These are phyloP conservation scores for Protonemura montana DNA, from an alignment of 2,888 invertebrate species.

Conservation along the genomic window DNA sequence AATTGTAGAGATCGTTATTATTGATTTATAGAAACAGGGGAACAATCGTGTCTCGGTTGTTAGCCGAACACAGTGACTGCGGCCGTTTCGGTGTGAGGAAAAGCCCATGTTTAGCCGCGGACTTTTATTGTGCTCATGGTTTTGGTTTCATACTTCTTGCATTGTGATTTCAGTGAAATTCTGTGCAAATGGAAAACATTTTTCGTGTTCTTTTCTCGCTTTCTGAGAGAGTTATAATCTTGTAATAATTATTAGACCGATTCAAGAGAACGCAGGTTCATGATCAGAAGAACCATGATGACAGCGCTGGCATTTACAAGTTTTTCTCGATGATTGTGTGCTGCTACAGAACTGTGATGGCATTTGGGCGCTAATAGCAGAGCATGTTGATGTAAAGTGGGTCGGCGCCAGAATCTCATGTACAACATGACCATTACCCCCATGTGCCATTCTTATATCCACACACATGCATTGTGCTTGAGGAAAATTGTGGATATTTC, in stretches of 20 bases:
- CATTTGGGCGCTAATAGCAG: neutral
- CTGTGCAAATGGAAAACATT: neutral
- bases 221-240: neutral
- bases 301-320: neutral
- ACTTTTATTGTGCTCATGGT: neutral
- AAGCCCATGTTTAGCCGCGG: neutral
- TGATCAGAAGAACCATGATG: neutral
- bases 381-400: neutral
- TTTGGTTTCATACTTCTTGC: neutral
- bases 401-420: neutral
- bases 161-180: neutral
- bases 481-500: slow-evolving; percentile 5
- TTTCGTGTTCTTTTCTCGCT: neutral
- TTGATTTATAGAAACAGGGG: neutral
- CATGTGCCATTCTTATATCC: neutral
- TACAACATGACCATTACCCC: neutral
- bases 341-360: neutral
- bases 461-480: slow-evolving; percentile 7
- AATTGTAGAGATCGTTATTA: neutral
- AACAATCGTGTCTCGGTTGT: neutral
- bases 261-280: slow-evolving; percentile 4
- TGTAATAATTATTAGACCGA: neutral
- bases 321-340: no score
- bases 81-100: neutral
- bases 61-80: neutral